A percentile compares a stretch with the other conserved stretches of the same genome.
phyloP scores from a whole-genome alignment of 2,797 vertebrate species.

The Trachurus trachurus region DNA sequence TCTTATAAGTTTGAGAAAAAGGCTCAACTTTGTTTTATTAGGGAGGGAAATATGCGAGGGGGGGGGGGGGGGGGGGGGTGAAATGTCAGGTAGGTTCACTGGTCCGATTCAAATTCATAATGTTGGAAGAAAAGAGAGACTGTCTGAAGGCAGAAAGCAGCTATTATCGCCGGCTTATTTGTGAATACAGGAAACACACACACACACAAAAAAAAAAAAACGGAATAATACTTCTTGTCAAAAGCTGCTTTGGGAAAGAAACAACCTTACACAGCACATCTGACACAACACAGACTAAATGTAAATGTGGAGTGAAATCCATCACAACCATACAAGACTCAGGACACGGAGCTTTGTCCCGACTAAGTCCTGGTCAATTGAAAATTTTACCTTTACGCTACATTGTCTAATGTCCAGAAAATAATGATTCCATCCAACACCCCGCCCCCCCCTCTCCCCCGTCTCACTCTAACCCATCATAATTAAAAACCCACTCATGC shows the following conservation, averaged over 20 bases:
- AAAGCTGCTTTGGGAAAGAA: neutral
- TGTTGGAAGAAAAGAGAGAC: slow-evolving; percentile 21
- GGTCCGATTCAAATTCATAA: slow-evolving; percentile 33
- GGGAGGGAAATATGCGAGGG: slow-evolving; percentile 2
- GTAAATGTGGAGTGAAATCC: neutral
- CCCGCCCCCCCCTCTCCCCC: neutral
- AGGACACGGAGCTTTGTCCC: neutral
- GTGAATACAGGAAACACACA: neutral
- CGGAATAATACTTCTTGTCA: slow-evolving; percentile 7
- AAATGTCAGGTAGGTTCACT: slow-evolving; percentile 51
- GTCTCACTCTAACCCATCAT: slow-evolving; percentile 2
- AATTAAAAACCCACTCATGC: slow-evolving; percentile 41
- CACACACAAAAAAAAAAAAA: too few relatives aligned
- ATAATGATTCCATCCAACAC: slow-evolving; percentile 3
- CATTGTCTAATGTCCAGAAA: neutral
- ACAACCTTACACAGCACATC: neutral
- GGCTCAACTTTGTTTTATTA: slow-evolving; percentile 12
- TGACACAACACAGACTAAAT: neutral
- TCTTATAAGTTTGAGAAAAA: slow-evolving; percentile 31
- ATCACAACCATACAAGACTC: neutral
- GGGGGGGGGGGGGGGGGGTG: neutral
- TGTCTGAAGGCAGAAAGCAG: slow-evolving; percentile 43
- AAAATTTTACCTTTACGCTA: neutral
- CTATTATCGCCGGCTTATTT: slow-evolving; percentile 13
- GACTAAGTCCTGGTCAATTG: neutral